Conservation (phyloP, 2,113 vertebrate genomes). For the Solenodon paradoxus region DNA sequence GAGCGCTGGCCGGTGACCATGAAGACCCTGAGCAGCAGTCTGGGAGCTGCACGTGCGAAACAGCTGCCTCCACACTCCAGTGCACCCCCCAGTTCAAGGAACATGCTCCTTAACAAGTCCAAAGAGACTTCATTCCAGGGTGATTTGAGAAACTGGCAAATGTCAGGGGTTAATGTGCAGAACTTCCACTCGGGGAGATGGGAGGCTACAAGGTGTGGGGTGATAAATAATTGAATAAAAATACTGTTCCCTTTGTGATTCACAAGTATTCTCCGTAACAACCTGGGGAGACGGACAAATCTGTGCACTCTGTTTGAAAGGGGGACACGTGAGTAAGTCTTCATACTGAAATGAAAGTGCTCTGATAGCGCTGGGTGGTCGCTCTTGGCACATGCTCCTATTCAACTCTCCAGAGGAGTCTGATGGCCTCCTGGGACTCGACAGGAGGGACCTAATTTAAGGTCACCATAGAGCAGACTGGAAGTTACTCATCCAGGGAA, state of each 20-base stretch:
- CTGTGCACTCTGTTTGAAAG: neutral
- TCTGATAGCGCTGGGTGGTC: neutral
- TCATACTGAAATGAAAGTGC: neutral
- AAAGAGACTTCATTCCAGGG: neutral
- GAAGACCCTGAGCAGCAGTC: neutral
- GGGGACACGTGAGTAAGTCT: neutral
- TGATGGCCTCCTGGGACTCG: neutral
- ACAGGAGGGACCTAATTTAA: neutral
- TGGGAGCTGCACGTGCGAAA: neutral
- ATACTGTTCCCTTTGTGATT: neutral
- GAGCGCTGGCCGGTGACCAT: rapidly evolving
- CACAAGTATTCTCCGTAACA: neutral
- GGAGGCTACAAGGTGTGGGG: neutral
- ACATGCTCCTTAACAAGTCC: neutral
- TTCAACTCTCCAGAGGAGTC: neutral
- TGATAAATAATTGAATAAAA: neutral
- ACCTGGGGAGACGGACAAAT: neutral
- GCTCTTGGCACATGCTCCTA: neutral
- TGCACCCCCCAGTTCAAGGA: neutral
- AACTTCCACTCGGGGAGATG: neutral
- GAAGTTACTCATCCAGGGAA: conserved; percentile 6
- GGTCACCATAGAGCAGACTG: neutral
- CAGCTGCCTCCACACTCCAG: neutral
- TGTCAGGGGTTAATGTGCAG: neutral
- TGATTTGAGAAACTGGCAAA: neutral